Conservation (phyloP, 2,888 invertebrate genomes). For the Unio pictorum region DNA sequence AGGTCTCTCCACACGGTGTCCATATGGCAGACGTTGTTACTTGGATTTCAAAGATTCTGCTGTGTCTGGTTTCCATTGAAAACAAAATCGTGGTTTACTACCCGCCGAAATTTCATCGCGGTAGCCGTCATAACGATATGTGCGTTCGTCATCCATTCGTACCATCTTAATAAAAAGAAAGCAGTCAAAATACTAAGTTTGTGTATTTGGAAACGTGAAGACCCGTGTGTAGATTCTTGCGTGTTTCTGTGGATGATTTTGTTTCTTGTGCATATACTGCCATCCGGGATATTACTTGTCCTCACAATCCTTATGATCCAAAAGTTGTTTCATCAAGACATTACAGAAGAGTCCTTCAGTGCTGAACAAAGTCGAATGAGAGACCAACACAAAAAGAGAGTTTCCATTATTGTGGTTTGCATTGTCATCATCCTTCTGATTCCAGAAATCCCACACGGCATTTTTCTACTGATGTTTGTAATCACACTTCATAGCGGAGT, state of each 20-base stretch:
- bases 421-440: conserved; percentile 27
- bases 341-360: conserved; percentile 5
- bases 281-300: conserved; percentile 22
- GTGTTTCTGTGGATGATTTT: conserved; percentile 18
- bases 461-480: conserved; percentile 14
- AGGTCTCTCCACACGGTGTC: conserved; percentile 32
- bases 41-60: conserved; percentile 32
- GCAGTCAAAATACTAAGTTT: neutral
- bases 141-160: conserved; percentile 18
- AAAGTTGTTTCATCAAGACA: conserved; percentile 10
- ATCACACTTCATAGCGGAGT: conserved; percentile 7
- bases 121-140: conserved; percentile 13
- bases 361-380: conserved; percentile 9
- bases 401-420: conserved; percentile 24
- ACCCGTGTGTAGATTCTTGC: conserved; percentile 11
- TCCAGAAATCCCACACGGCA: conserved; percentile 29
- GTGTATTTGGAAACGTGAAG: conserved; percentile 11
- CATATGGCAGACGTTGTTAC: conserved; percentile 33
- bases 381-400: conserved; percentile 16
- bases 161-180: conserved; percentile 14
- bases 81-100: conserved; percentile 13
- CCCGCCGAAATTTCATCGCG: conserved; percentile 3
- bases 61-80: conserved; percentile 24
- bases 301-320: conserved; percentile 21
- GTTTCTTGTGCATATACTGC: conserved; percentile 20